phyloP scores from a whole-genome alignment of 1,140 invertebrate species.

The Cydia amplana region DNA sequence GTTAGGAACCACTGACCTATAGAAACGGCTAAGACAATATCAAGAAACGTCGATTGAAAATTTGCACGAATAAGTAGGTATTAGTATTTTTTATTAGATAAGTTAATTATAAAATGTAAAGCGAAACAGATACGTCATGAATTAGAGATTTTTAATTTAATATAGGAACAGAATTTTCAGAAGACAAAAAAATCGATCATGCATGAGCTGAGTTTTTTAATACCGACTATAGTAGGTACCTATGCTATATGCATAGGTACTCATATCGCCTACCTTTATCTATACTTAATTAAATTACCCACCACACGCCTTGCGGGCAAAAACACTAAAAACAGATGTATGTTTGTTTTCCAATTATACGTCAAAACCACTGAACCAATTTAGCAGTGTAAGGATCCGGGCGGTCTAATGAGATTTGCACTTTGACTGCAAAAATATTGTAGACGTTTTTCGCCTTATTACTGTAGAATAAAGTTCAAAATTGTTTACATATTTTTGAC shows the following conservation, averaged over 20 bases:
- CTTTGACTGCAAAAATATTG: not conserved
- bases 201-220: not conserved
- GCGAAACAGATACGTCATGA: not conserved
- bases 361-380: slow-evolving; percentile 60
- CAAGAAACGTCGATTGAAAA: no score
- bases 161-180: no score
- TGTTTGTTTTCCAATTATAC: slow-evolving; percentile 63
- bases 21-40: no score
- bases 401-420: slow-evolving; percentile 44
- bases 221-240: not conserved
- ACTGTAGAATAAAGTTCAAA: not conserved
- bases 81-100: no score
- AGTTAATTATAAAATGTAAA: no score
- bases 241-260: not conserved
- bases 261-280: not conserved
- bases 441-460: not conserved
- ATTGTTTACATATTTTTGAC: not conserved
- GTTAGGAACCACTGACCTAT: no score
- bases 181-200: no score
- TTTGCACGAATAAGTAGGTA: no score
- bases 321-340: slow-evolving; percentile 34
- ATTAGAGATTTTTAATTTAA: no score
- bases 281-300: slow-evolving; percentile 30
- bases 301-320: slow-evolving; percentile 13
- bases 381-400: slow-evolving; percentile 57